phyloP scores from a whole-genome alignment of 2,888 invertebrate genomes.

The Orchesellides sinensis region DNA sequence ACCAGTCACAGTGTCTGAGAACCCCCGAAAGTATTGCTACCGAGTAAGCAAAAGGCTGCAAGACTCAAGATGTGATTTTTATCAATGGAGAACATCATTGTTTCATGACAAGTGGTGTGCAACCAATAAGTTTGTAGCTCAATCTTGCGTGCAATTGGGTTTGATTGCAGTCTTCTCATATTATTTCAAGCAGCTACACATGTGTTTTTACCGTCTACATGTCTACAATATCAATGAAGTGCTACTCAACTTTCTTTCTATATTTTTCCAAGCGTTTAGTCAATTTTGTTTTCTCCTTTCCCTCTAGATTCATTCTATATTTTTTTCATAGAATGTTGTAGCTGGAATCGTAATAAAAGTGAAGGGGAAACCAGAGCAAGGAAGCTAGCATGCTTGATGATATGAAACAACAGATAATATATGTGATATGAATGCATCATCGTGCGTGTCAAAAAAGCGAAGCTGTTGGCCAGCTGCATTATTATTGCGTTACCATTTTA shows the following conservation, averaged over 20 bases:
- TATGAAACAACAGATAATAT: no score
- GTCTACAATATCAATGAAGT: background rate
- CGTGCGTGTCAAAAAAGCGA: background rate
- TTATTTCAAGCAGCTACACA: constrained; percentile 25
- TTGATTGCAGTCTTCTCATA: constrained; percentile 52
- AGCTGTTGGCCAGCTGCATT: no score
- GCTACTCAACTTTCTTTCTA: constrained; percentile 25
- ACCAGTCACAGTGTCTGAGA: no score
- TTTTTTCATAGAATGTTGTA: background rate
- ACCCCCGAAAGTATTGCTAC: no score
- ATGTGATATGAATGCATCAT: constrained; percentile 18
- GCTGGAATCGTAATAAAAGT: background rate
- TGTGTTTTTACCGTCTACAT: background rate
- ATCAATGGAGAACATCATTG: constrained; percentile 52
- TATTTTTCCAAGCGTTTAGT: constrained; percentile 13
- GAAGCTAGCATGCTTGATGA: no score
- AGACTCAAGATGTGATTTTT: constrained; percentile 41
- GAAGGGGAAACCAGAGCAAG: background rate
- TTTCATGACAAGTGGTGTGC: constrained; percentile 63
- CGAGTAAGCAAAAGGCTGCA: no score
- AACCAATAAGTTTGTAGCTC: constrained; percentile 63
- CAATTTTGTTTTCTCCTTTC: constrained; percentile 42
- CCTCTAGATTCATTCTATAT: background rate
- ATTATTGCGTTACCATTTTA: no score
- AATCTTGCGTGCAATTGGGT: constrained; percentile 62